Conservation (phyloP, 2,797 vertebrate species). For the Kryptopterus vitreolus region DNA sequence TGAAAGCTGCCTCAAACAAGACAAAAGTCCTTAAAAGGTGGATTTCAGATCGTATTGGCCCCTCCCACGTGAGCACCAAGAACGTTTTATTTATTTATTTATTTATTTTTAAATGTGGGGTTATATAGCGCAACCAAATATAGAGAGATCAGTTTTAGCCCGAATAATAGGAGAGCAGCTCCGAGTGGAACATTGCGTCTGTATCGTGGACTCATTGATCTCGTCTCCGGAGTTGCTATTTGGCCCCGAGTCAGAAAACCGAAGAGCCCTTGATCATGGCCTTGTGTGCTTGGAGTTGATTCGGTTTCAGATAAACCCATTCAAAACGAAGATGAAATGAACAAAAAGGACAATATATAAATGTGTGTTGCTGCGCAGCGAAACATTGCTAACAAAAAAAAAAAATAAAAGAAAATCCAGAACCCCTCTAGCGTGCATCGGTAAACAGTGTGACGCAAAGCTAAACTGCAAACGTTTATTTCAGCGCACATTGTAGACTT, state of each 20-base stretch:
- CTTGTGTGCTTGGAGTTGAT: not conserved
- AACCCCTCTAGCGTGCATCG: not conserved
- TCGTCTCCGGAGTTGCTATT: not conserved
- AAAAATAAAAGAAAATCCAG: not conserved
- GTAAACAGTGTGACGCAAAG: not conserved
- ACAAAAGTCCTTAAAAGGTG: slow-evolving; percentile 18
- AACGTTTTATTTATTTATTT: not conserved
- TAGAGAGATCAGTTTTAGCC: not conserved
- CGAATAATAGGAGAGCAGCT: slow-evolving; percentile 6
- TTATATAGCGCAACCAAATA: slow-evolving; percentile 36
- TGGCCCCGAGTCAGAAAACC: not conserved
- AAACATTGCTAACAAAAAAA: not conserved
- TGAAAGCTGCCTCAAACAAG: slow-evolving; percentile 8
- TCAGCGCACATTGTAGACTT: not conserved
- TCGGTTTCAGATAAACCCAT: not conserved
- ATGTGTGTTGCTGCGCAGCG: not conserved
- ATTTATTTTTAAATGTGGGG: slow-evolving; percentile 21
- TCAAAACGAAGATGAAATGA: not conserved
- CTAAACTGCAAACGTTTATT: not conserved
- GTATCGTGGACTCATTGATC: not conserved
- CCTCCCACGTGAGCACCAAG: slow-evolving; percentile 18
- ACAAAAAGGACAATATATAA: not conserved
- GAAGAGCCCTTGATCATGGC: not conserved
- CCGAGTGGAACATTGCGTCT: not conserved
- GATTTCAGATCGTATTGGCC: slow-evolving; percentile 17